These are phyloP conservation scores for Arizona elegans DNA, from an alignment of 2,113 vertebrate genomes.

Conservation along the genomic window DNA sequence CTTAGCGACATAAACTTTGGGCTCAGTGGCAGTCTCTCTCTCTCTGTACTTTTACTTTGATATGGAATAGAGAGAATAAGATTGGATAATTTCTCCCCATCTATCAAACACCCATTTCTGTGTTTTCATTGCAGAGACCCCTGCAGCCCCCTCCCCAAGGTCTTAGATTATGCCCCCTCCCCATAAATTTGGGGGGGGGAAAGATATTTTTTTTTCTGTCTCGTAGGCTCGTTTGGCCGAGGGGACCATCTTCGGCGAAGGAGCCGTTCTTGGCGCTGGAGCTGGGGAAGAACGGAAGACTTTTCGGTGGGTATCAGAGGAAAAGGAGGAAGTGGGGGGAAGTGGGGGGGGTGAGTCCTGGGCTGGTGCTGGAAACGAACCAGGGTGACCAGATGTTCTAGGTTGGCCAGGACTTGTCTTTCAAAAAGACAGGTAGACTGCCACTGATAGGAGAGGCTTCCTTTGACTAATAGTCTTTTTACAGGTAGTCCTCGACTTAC, in stretches of 20 bases:
- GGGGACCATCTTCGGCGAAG: background rate
- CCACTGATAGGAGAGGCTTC: background rate
- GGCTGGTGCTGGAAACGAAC: background rate
- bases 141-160: background rate
- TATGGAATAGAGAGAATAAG: background rate
- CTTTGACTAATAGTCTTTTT: too few species aligned
- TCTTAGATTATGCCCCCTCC: background rate
- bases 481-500: too few species aligned
- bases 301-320: background rate
- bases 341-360: background rate
- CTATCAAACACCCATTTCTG: background rate
- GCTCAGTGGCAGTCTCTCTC: background rate
- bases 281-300: background rate
- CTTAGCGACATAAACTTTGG: too few species aligned
- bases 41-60: background rate
- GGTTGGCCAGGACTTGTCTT: background rate
- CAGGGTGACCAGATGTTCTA: background rate
- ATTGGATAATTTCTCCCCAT: background rate
- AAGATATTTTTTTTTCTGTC: background rate
- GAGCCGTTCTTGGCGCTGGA: background rate
- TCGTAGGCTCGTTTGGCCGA: background rate
- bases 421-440: background rate
- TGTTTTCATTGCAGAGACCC: too few species aligned
- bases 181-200: background rate
- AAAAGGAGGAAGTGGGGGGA: background rate